Evolutionary conservation across 2,797 vertebrate species (phyloP).

Genomic region (Enteromius mattozi): DNA sequence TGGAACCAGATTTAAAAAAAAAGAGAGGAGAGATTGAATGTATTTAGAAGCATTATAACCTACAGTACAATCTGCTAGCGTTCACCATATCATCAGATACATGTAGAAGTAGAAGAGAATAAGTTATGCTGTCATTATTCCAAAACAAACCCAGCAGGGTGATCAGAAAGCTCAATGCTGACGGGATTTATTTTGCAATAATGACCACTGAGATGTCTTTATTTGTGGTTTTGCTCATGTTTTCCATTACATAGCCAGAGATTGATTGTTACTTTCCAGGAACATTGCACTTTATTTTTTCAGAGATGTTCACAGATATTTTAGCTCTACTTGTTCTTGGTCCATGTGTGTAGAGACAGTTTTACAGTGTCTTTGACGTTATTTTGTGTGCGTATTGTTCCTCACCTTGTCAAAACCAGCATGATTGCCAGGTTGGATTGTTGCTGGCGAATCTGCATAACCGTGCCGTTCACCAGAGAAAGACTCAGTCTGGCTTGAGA

Average conservation of each 20-base stretch:
- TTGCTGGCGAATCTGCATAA: not conserved
- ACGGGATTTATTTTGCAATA: not conserved
- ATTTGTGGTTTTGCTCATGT: not conserved
- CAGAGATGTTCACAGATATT: not conserved
- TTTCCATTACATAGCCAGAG: not conserved
- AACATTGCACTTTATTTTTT: not conserved
- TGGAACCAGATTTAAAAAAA: not conserved
- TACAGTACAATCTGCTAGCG: not conserved
- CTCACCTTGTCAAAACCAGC: not conserved
- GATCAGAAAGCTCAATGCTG: not conserved
- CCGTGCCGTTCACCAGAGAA: not conserved
- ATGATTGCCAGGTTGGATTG: not conserved
- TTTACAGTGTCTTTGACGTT: not conserved
- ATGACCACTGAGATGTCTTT: not conserved
- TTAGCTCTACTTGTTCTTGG: not conserved
- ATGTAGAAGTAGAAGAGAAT: not conserved
- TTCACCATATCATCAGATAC: not conserved
- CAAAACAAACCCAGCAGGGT: not conserved
- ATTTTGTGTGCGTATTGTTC: not conserved
- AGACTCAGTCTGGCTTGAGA: too few species aligned
- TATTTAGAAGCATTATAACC: not conserved
- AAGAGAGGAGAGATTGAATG: not conserved
- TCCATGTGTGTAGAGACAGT: not conserved
- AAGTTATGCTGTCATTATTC: not conserved
- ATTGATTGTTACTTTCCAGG: not conserved